A percentile compares a stretch with the other conserved stretches of the same genome.
Conservation (phyloP, 2,888 invertebrate genomes). For the Aleiodes testaceus region DNA sequence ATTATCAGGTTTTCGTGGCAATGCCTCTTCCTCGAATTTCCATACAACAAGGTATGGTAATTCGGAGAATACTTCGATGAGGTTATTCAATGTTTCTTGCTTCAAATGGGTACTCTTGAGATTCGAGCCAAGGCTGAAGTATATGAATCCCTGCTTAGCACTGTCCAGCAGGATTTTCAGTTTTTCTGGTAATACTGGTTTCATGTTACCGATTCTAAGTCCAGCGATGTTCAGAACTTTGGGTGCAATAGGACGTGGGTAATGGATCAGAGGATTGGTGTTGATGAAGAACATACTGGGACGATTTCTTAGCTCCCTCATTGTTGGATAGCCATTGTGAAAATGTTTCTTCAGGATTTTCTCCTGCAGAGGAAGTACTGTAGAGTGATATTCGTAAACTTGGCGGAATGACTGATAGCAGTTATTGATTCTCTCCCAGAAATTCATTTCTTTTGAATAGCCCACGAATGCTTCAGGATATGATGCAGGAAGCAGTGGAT, state of each 20-base stretch:
- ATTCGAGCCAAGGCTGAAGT: conserved; percentile 55
- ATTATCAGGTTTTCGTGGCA: conserved; percentile 46
- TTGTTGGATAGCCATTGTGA: conserved; percentile 5
- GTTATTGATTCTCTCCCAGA: conserved; percentile 9
- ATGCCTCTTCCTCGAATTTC: conserved; percentile 52
- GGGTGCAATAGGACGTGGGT: conserved; percentile 22
- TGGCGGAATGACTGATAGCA: neutral
- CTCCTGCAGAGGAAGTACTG: neutral
- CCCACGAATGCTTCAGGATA: neutral
- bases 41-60: conserved; percentile 54
- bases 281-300: conserved; percentile 17
- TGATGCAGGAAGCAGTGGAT: neutral
- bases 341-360: conserved; percentile 28
- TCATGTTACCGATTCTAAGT: neutral
- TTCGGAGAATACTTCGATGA: conserved; percentile 50
- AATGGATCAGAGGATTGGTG: conserved; percentile 11
- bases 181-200: neutral
- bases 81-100: conserved; percentile 20
- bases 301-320: neutral
- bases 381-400: neutral
- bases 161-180: conserved; percentile 45
- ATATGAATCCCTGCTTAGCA: conserved; percentile 55
- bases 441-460: conserved; percentile 20
- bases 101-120: conserved; percentile 33
- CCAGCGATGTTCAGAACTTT: conserved; percentile 17